Base-by-base conservation (phyloP, 2,113 vertebrate species). In the Lethenteron camtschaticum region DNA sequence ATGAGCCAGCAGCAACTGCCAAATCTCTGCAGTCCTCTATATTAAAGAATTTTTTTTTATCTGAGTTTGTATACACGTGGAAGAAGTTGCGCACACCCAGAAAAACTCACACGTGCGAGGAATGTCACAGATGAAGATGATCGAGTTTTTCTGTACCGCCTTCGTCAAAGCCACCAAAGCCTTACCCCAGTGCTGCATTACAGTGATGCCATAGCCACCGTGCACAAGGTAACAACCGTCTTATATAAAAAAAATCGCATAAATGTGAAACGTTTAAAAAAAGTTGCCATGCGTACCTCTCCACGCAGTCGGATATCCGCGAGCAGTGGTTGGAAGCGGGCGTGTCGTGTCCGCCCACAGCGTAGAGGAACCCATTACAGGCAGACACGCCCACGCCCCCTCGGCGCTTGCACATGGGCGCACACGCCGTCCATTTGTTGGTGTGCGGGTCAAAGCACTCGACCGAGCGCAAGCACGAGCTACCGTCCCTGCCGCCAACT, bases 371-470 rank as follows among this genome's bases (percentile, higher is more conserved):
- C 14, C 90, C 87, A 0, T 95, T 95, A 91, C 91, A 99, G 1
- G 91, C 95, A 9, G 92, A 88, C 57, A 99, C 92, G 8, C 94
- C 94, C 14, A 99, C 92, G 1, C 94, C 90, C 0, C 92, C 92
- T 72, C 92, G 85, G 74, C 92, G 82, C 78, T 99, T 96, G 9
- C 89, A 87, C 94, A 99, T 96, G 13, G 88, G 90, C 66, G 90
- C 83, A 75, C 94, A 96, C 20, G 79, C 78, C 9, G 77, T 92
- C 94, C 94, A 99, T 75, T 96, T 99, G 78, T 96, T 96, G 69
- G 90, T 96, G 78, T 99, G 94, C 72, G 94, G 94, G 79, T 99
- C 90, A 73, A 99, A 99, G 80, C 87, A 92, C 79, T 99, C 94
- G 66, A 96, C 90, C 56, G 94, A 96, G 56, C 89, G 90, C 74